Evolutionary conservation across 2,113 vertebrate species (phyloP), one percentile per base, ranked within the genome.

Genomic region (Piaya cayana): DNA sequence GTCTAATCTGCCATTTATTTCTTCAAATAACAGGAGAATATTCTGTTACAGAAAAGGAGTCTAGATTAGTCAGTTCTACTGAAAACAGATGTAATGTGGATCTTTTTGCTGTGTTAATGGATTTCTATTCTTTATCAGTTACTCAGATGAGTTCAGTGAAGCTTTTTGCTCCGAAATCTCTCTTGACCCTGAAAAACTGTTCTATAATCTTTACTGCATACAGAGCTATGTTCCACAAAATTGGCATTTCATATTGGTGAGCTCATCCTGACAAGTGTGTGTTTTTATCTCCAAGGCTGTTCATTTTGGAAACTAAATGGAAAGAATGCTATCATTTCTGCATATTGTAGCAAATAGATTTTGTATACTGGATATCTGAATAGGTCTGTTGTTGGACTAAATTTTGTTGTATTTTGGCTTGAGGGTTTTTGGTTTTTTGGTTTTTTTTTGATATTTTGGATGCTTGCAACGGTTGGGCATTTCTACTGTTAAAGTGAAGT

Each of bases 281-380:
- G 63, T 91, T 98, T 90, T 79, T 52, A 75, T 96, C 90, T 95
- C 83, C 79, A 89, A 75, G 74, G 85, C 89, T 95, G 81, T 96
- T 96, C 58, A 49, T 96, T 90, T 96, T 95, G 78, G 86, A 96
- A 93, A 64, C 53, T 93, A 90, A 96, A 96, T 92, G 79, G 85
- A 94, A 92, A 95, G 81, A 93, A 91, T 3, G 34, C 81, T 94
- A 63, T 96, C 94, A 93, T 82, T 96, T 91, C 94, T 96, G 74
- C 34, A 22, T 89, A 67, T 67, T 20, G 1, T 83, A 90, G 90
- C 72, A 96, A 94, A 92, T 65, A 87, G 60, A 7, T 50, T 91
- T 85, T 83, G 5, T 62, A 45, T 70, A 49, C 32, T 82, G 26
- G 70, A 47, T 94, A 82, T 96, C 81, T 95, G 91, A 91, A 95